Percentiles rank a stretch among this genome's conserved stretches.
These are phyloP conservation scores for Pelodytes ibericus DNA, from an alignment of 2,797 vertebrate species.

Conservation along the genomic window DNA sequence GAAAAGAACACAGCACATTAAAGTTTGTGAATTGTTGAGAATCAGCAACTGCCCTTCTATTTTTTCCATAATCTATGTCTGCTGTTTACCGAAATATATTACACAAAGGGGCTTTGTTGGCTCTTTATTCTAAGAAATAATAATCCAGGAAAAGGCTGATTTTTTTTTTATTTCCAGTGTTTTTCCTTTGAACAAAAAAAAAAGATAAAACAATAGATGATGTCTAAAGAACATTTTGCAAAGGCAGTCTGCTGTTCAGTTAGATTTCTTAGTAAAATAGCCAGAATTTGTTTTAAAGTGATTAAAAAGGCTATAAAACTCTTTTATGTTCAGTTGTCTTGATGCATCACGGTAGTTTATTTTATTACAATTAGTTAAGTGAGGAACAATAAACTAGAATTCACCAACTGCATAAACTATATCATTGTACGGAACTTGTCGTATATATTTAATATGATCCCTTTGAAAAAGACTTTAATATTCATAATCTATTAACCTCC, in stretches of 20 bases:
- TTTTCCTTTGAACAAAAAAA: conserved; percentile 9
- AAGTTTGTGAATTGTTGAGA: conserved; percentile 6
- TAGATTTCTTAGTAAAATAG: not conserved
- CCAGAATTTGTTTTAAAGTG: not conserved
- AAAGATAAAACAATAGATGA: conserved; percentile 10
- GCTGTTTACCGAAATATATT: conserved; percentile 15
- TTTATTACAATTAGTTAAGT: not conserved
- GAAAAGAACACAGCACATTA: not conserved
- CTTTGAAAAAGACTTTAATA: conserved; percentile 16
- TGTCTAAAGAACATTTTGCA: not conserved
- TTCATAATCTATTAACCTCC: conserved; percentile 32
- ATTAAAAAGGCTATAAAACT: not conserved
- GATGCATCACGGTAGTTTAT: not conserved
- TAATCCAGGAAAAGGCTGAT: not conserved
- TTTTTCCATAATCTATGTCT: not conserved
- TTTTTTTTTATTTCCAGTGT: conserved; percentile 1
- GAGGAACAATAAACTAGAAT: not conserved
- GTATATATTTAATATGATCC: not conserved
- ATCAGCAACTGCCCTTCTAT: conserved; percentile 2
- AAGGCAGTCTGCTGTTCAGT: not conserved
- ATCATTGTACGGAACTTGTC: not conserved
- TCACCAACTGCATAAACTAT: not conserved
- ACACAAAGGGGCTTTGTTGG: conserved; percentile 15
- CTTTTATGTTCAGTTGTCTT: not conserved
- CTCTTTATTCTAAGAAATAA: conserved; percentile 7